These are phyloP conservation scores for Embidobia sp. DNA, from an alignment of 2,888 invertebrate genomes.

Conservation along the genomic window DNA sequence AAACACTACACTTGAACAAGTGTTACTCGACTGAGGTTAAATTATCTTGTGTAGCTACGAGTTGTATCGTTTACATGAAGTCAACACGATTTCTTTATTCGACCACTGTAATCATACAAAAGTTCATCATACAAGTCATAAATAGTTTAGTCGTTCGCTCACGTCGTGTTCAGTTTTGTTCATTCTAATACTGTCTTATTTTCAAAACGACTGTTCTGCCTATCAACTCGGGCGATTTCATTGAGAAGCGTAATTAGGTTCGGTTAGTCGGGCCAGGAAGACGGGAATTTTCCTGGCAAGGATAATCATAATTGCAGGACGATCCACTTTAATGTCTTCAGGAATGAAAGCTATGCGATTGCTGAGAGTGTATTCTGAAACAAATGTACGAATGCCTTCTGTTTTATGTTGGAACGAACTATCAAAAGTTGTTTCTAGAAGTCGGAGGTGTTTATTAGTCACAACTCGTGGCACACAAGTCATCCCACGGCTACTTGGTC, in stretches of 20 bases:
- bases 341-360: constrained; percentile 22
- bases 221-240: too few relatives aligned
- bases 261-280: constrained; percentile 23
- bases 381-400: constrained; percentile 28
- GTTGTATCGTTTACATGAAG: too few relatives aligned
- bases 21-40: too few relatives aligned
- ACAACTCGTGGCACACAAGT: constrained; percentile 23
- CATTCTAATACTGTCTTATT: neutral
- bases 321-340: constrained; percentile 36
- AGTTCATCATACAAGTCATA: too few relatives aligned
- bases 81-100: too few relatives aligned
- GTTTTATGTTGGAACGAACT: constrained; percentile 15
- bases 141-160: too few relatives aligned
- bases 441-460: constrained; percentile 22
- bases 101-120: too few relatives aligned
- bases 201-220: neutral
- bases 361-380: constrained; percentile 31
- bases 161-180: constrained; percentile 1
- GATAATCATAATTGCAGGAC: constrained; percentile 35
- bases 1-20: too few relatives aligned
- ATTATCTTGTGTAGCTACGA: too few relatives aligned
- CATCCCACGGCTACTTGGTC: too few relatives aligned
- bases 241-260: constrained; percentile 4
- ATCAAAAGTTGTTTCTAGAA: neutral
- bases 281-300: constrained; percentile 11